A percentile compares a stretch with the other conserved stretches of the same genome.
phyloP scores from a whole-genome alignment of 2,888 invertebrate genomes.

The Scaptomyza caliginosa region DNA sequence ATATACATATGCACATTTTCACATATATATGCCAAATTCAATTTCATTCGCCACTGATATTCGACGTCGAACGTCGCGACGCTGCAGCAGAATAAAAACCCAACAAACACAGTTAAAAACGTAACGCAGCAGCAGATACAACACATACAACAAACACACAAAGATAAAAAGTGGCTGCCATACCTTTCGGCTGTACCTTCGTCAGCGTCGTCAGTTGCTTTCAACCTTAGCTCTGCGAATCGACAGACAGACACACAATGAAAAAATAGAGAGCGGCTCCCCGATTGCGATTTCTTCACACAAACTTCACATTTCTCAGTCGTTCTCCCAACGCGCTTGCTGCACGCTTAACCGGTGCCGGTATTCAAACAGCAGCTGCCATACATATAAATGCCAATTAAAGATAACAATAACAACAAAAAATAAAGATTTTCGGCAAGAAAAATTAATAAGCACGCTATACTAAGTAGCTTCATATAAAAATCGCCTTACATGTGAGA shows the following conservation, averaged over 20 bases:
- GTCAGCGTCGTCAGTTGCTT: conserved; percentile 49
- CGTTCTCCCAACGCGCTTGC: conserved; percentile 64
- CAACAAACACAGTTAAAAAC: conserved; percentile 42
- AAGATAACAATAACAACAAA: conserved; percentile 22
- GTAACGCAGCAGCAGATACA: conserved; percentile 44
- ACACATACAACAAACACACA: conserved; percentile 20
- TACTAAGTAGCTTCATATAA: conserved; percentile 19
- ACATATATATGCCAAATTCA: conserved; percentile 43
- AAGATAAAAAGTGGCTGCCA: conserved; percentile 29
- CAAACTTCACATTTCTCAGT: conserved; percentile 49
- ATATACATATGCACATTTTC: conserved; percentile 8
- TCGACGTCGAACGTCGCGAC: conserved; percentile 24
- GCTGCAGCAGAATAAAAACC: conserved; percentile 35
- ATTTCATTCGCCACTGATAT: conserved; percentile 44
- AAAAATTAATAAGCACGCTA: conserved; percentile 28
- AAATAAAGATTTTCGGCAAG: conserved; percentile 6
- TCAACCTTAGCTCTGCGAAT: conserved; percentile 68
- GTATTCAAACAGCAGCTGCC: conserved; percentile 4
- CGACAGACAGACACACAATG: conserved; percentile 41
- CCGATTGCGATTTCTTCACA: conserved; percentile 54
- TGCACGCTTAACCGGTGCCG: conserved; percentile 41
- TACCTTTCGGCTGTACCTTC: conserved; percentile 62
- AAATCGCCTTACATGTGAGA: conserved; percentile 53
- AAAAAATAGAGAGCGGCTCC: conserved; percentile 42
- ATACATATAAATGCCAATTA: conserved; percentile 1